Percentiles rank a stretch among this genome's conserved stretches.
Conservation (phyloP, 2,113 vertebrate species). For the Trematocara zebra region DNA sequence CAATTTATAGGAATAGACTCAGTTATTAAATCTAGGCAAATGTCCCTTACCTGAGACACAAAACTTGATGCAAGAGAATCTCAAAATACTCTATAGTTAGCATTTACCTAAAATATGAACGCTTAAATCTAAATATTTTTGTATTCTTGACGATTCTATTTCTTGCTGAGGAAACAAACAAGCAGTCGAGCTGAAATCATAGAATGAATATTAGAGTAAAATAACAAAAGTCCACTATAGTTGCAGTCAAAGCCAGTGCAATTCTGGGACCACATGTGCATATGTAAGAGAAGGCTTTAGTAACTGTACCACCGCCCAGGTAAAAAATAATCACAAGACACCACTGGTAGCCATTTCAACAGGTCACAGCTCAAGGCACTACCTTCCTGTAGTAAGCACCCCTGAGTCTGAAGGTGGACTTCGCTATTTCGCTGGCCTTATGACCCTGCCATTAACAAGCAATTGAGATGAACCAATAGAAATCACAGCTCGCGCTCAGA, state of each 20-base stretch:
- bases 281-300: not conserved
- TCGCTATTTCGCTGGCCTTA: slow-evolving; percentile 63
- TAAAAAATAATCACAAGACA: not conserved
- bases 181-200: not conserved
- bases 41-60: not conserved
- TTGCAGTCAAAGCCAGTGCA: not conserved
- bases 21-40: not conserved
- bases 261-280: not conserved
- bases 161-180: not conserved
- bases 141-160: not conserved
- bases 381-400: slow-evolving; percentile 29
- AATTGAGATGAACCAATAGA: slow-evolving; percentile 75
- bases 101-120: not conserved
- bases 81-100: not conserved
- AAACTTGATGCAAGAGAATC: not conserved
- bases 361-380: slow-evolving; percentile 39
- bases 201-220: not conserved
- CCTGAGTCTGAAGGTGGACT: slow-evolving; percentile 61
- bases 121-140: not conserved
- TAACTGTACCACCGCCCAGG: not conserved
- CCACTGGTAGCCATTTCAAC: not conserved
- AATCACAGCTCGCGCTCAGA: slow-evolving; percentile 68
- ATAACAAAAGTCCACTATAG: not conserved
- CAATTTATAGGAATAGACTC: not conserved
- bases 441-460: slow-evolving; percentile 69